These are phyloP conservation scores for Dendronephthya gigantea DNA, from an alignment of 64 coral and sea anemone species.

Conservation along the genomic window DNA sequence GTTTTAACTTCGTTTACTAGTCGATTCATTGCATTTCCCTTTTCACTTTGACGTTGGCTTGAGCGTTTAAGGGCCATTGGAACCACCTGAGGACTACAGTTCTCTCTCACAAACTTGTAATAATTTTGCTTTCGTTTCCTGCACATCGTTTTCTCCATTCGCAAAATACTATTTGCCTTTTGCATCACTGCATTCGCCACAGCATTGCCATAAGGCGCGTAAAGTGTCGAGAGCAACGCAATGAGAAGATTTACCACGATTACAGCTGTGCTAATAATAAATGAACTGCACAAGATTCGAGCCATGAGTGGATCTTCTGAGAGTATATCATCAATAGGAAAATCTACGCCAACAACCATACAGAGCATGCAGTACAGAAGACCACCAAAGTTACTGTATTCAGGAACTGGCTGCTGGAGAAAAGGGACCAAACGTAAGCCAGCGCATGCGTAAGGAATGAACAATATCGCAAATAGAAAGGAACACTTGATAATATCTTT, in stretches of 20 bases:
- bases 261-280: neutral
- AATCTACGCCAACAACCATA: neutral
- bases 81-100: neutral
- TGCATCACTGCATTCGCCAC: slow-evolving; percentile 1
- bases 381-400: neutral
- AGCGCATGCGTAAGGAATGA: neutral
- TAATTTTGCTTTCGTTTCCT: neutral
- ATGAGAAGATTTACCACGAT: neutral
- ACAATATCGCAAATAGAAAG: neutral
- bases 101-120: neutral
- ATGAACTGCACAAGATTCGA: neutral
- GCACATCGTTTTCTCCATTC: neutral
- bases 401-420: neutral
- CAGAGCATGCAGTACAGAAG: neutral
- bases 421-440: neutral
- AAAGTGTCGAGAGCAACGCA: neutral
- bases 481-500: neutral
- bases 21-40: too few relatives aligned
- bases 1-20: too few relatives aligned
- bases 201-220: neutral
- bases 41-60: too few relatives aligned
- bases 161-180: neutral
- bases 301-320: neutral
- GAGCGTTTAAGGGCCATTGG: too few relatives aligned
- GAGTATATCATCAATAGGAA: neutral